Evolutionary conservation across 30 jellyfish, hydroid and myxozoan species (phyloP), one percentile per base, ranked within the genome.

Genomic region (Cassiopea andromeda): DNA sequence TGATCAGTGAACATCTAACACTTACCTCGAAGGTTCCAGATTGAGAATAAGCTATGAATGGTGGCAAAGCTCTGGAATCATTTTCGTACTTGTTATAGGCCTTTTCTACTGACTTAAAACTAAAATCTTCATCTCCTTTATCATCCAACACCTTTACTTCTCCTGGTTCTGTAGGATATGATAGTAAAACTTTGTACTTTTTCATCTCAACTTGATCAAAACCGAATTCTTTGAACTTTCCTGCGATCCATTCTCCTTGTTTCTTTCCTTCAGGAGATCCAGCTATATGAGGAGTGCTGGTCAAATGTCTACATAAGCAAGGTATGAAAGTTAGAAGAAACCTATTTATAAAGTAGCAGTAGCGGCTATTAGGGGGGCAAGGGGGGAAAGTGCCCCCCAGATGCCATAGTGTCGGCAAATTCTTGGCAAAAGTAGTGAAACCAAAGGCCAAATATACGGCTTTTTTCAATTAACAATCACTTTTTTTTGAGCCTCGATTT

Each of bases 151-250:
- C 80, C 44, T 91, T 69, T 1, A 90, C 93, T 17, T 61, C 71
- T 49, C 99, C 98, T 27, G 99, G 97, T 67, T 85, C 97, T 14
- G 84, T 83, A n/a, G 99, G 99, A 86, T 96, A 96, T 45, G 98
- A 90, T 10, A 89, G 66, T 76, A 92, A 46, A n/a, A 92, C 99
- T 85, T 85, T 82, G 78, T 96, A 96, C 17, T 85, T 88, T 88
- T 92, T 92, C n/a, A 92, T 73, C 64, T 87, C 92, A n/a, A 96
- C 98, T 43, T 85, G 72, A 81, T 92, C 99, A 43, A 96, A 80
- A 0, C 93, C 94, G 73, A 71, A 79, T 44, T 89, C 90, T 68
- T 91, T 89, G 85, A 92, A 96, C 60, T 88, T 81, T 48, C 73
- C 93, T 2, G 97, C 97, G 13, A 96, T 61, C 98, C 98, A 92